Base-by-base conservation (phyloP, 2,113 vertebrate genomes). In the Dissostichus mawsoni region DNA sequence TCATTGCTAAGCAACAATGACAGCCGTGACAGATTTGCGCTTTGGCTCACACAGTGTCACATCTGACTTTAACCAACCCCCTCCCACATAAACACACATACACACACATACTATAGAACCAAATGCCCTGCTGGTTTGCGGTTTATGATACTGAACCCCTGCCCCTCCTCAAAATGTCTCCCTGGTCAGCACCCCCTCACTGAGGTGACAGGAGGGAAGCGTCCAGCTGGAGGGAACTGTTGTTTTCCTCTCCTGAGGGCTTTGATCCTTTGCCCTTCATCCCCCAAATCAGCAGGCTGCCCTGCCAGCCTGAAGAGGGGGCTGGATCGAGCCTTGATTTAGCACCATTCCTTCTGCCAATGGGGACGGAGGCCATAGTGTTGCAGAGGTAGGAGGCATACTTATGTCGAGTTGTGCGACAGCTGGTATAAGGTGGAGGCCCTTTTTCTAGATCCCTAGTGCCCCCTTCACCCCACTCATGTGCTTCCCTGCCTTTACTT, bases 1-100 rank as follows among this genome's bases (percentile, higher is more conserved):
- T 90, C 78, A 92, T 88, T 89, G 88, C 90, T 94, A 86, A 89
- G 90, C 91, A 92, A 92, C 91, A 87, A 73, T 81, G 89, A 91
- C 90, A 84, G 80, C 85, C 80, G 67, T 91, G 91, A 91, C 86
- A 90, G 89, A 93, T 93, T 82, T 91, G 87, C 3, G 74, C 82
- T 88, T 84, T 86, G 85, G 85, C 87, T 91, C 86, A 65, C 78
- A 71, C 74, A 41, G 74, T 80, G 81, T 83, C 87, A 81, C 84
- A 90, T 92, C 87, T 91, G 92, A 93, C 91, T 90, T 92, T 81
- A 66, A 65, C 85, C 85, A 59, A 80, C 83, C 79, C 86, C 89
- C 89, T 64, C 62, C 58, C 61, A 61, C 80, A 83, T 80, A 61
- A 83, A 89, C 74, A 77, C 77, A 71, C 76, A 66, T 23, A 73